Evolutionary conservation across 2,113 vertebrate species (phyloP).

Genomic region (Pristiophorus japonicus): DNA sequence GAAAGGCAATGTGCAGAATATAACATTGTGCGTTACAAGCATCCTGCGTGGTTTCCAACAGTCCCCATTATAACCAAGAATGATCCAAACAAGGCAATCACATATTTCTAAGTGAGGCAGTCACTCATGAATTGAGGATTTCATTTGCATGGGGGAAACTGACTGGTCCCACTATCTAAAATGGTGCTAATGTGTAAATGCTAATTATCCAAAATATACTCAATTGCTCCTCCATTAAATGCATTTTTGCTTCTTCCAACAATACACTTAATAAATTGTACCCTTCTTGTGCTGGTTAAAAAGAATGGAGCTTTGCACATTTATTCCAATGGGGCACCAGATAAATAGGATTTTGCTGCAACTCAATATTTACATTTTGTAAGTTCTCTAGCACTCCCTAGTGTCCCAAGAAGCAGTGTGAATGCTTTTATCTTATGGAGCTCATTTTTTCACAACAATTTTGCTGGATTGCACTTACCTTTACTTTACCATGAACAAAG

Average conservation of each 20-base stretch:
- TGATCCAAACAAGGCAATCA: background rate
- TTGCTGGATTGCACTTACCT: conserved; percentile 57
- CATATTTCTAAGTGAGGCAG: background rate
- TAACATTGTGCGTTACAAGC: background rate
- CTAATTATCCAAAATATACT: background rate
- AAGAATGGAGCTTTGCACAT: background rate
- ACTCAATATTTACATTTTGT: background rate
- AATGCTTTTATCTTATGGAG: background rate
- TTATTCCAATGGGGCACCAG: background rate
- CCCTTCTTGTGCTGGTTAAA: background rate
- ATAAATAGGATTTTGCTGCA: background rate
- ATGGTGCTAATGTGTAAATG: no score
- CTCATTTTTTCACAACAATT: background rate
- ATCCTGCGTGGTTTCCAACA: background rate
- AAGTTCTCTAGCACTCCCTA: background rate
- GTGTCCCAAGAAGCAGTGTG: background rate
- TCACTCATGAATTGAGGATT: background rate
- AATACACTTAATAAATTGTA: background rate
- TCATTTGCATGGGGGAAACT: background rate
- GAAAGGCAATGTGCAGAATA: background rate
- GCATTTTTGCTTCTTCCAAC: background rate
- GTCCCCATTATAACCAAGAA: background rate
- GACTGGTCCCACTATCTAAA: no score
- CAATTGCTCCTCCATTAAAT: background rate
- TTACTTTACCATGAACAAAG: conserved; percentile 91